Evolutionary conservation across 1,140 invertebrate species (phyloP).

Genomic region (Leptinotarsa undecemlineata): DNA sequence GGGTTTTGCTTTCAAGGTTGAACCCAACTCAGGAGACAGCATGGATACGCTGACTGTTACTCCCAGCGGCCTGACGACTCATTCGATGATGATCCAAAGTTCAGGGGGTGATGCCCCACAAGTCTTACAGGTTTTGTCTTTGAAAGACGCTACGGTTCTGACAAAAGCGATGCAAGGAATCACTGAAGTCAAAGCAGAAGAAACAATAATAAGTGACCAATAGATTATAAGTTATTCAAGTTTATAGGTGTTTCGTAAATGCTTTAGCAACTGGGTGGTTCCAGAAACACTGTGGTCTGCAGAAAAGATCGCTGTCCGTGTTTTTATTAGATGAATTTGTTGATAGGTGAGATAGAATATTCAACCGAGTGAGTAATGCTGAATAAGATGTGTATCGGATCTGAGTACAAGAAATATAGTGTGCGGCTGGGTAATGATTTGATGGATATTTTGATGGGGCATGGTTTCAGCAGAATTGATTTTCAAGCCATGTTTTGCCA

Average conservation of each 20-base stretch:
- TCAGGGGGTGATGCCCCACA: conserved; percentile 71
- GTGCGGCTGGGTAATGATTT: too few relatives aligned
- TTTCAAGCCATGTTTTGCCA: too few relatives aligned
- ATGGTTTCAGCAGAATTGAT: too few relatives aligned
- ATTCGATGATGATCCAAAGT: conserved; percentile 79
- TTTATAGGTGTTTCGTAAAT: conserved; percentile 14
- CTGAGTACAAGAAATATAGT: too few relatives aligned
- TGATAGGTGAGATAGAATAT: background rate
- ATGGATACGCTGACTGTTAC: conserved; percentile 71
- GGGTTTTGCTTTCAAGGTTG: conserved; percentile 58
- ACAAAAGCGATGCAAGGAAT: conserved; percentile 76
- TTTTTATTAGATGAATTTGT: background rate
- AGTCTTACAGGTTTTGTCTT: conserved; percentile 78
- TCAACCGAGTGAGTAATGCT: too few relatives aligned
- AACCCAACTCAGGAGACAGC: conserved; percentile 65
- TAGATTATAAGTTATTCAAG: conserved; percentile 33
- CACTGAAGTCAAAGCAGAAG: conserved; percentile 57
- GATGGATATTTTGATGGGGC: too few relatives aligned
- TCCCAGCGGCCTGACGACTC: conserved; percentile 66
- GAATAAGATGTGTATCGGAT: too few relatives aligned
- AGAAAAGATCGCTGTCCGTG: background rate
- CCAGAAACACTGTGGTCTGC: background rate
- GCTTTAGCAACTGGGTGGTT: background rate
- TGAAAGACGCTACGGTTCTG: conserved; percentile 78
- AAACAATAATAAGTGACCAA: conserved; percentile 55